Evolutionary conservation across 2,888 invertebrate species (phyloP).

Genomic region (Lamellibrachia columna): DNA sequence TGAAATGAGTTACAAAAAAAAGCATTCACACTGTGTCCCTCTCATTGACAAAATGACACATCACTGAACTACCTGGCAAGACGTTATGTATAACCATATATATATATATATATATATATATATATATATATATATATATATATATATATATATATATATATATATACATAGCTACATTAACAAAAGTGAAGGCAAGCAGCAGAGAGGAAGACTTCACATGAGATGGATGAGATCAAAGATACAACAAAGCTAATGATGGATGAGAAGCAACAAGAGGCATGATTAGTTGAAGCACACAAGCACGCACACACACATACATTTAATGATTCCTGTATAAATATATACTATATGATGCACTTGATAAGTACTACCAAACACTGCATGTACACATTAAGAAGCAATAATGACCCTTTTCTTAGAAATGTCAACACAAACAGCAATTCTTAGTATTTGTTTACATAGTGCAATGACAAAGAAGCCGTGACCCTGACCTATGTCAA

Average conservation of each 20-base stretch:
- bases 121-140: background rate
- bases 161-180: background rate
- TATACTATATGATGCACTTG: background rate
- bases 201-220: too few relatives aligned
- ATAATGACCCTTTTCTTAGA: background rate
- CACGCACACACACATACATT: background rate
- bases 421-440: background rate
- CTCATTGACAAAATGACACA: background rate
- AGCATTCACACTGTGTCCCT: background rate
- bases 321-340: background rate
- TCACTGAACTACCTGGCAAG: background rate
- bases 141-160: background rate
- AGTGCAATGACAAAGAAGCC: background rate
- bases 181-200: too few relatives aligned
- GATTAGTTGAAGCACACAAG: too few relatives aligned
- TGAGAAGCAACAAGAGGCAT: too few relatives aligned
- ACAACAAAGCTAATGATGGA: too few relatives aligned
- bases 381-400: background rate
- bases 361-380: background rate
- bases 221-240: too few relatives aligned
- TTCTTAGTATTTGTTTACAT: background rate
- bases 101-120: background rate
- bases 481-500: background rate
- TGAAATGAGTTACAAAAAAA: too few relatives aligned
- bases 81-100: background rate